These are phyloP conservation scores for Notocelia uddmanniana DNA, from an alignment of 2,888 invertebrate genomes.

Conservation along the genomic window DNA sequence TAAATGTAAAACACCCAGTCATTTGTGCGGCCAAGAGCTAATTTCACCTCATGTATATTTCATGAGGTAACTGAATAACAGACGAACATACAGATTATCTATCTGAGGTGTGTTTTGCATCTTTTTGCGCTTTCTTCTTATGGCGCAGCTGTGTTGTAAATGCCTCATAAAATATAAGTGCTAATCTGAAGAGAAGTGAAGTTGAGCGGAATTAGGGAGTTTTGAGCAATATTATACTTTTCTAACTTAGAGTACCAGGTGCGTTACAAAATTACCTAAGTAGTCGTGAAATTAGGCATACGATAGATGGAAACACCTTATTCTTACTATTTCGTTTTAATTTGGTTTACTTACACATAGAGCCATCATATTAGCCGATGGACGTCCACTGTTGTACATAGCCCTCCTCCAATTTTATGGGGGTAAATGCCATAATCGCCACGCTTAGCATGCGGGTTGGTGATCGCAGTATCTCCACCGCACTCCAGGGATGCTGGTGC, in stretches of 20 bases:
- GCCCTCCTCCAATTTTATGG: too few species aligned
- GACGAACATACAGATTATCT: slow-evolving; percentile 50
- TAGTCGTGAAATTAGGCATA: too few species aligned
- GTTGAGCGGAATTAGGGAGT: slow-evolving; percentile 5
- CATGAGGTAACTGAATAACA: slow-evolving; percentile 64
- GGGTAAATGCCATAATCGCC: too few species aligned
- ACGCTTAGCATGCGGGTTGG: too few species aligned
- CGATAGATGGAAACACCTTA: too few species aligned
- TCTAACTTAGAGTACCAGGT: slow-evolving; percentile 3
- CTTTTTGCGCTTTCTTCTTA: slow-evolving; percentile 33
- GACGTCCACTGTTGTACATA: too few species aligned
- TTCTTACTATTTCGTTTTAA: too few species aligned
- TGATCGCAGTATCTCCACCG: too few species aligned
- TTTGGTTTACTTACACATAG: too few species aligned
- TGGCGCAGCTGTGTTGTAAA: slow-evolving; percentile 18
- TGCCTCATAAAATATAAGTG: slow-evolving; percentile 38
- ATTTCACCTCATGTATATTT: slow-evolving; percentile 70
- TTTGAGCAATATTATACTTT: not conserved
- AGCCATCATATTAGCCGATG: too few species aligned
- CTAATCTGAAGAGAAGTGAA: not conserved
- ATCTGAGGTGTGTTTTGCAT: slow-evolving; percentile 25
- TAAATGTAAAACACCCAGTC: slow-evolving; percentile 66
- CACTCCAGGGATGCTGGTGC: too few species aligned
- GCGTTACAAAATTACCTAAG: not conserved
- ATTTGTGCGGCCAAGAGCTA: slow-evolving; percentile 54